Percentiles rank a stretch among this genome's conserved stretches.
Conservation (phyloP, 2,888 invertebrate species). For the Neelides folsomi region DNA sequence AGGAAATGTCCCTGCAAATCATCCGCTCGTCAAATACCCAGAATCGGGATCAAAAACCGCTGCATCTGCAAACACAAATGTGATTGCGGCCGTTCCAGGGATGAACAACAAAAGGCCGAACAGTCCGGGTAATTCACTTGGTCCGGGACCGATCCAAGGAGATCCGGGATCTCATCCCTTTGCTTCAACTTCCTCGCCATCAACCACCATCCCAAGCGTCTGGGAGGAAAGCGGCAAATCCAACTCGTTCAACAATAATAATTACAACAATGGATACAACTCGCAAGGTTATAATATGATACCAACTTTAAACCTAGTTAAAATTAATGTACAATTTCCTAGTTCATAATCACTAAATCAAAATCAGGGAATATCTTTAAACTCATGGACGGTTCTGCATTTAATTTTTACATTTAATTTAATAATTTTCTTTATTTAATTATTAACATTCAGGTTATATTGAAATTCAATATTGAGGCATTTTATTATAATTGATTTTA, state of each 20-base stretch:
- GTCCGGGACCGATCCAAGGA: neutral
- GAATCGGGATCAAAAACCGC: conserved; percentile 23
- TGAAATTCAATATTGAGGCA: too few species aligned
- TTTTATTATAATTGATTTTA: too few species aligned
- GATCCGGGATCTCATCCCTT: conserved; percentile 1
- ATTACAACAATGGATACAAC: conserved; percentile 1
- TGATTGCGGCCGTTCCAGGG: conserved; percentile 27
- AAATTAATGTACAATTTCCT: too few species aligned
- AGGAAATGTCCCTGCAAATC: conserved; percentile 32
- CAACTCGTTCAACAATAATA: neutral
- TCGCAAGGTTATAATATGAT: neutral
- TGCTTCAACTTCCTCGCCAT: neutral
- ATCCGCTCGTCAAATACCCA: conserved; percentile 31
- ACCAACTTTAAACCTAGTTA: too few species aligned
- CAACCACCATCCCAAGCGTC: too few species aligned
- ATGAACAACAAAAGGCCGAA: conserved; percentile 2
- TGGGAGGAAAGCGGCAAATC: too few species aligned
- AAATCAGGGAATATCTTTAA: too few species aligned
- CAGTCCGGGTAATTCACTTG: conserved; percentile 4
- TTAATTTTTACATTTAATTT: too few species aligned
- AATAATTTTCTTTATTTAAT: too few species aligned
- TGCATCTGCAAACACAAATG: conserved; percentile 12
- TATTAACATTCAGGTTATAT: too few species aligned
- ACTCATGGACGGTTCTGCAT: too few species aligned
- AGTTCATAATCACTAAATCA: too few species aligned